Evolutionary conservation across 2,888 invertebrate species (phyloP).

Genomic region (Biston stratarius): DNA sequence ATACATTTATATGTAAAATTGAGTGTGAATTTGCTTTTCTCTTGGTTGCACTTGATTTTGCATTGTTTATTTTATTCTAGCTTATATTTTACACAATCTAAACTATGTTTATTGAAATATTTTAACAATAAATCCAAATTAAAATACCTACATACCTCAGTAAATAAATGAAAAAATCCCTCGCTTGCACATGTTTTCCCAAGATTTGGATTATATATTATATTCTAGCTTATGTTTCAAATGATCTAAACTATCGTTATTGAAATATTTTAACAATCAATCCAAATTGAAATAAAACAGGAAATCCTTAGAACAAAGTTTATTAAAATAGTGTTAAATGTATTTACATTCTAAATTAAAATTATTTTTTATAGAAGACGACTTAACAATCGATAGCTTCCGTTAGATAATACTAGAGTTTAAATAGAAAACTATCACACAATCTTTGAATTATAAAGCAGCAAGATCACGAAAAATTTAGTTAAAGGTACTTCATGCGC

Average conservation of each 20-base stretch:
- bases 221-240: too few relatives aligned
- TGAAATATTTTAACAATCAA: not conserved
- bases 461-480: conserved; percentile 8
- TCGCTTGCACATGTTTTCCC: too few relatives aligned
- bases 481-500: not conserved
- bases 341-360: conserved; percentile 67
- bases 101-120: too few relatives aligned
- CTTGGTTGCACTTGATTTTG: too few relatives aligned
- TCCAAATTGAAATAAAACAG: conserved; percentile 42
- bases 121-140: too few relatives aligned
- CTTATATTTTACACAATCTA: too few relatives aligned
- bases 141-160: too few relatives aligned
- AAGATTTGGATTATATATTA: too few relatives aligned
- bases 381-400: conserved; percentile 62
- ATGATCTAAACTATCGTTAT: not conserved
- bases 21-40: too few relatives aligned
- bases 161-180: too few relatives aligned
- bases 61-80: too few relatives aligned
- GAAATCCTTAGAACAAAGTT: conserved; percentile 62
- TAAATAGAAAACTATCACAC: conserved; percentile 54
- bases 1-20: too few relatives aligned
- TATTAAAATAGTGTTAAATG: conserved; percentile 63
- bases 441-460: conserved; percentile 51
- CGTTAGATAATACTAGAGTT: conserved; percentile 46
- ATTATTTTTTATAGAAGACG: conserved; percentile 54